Evolutionary conservation across 2,888 invertebrate genomes (phyloP), one percentile per base, ranked within the genome.

Genomic region (Apodemia zela): DNA sequence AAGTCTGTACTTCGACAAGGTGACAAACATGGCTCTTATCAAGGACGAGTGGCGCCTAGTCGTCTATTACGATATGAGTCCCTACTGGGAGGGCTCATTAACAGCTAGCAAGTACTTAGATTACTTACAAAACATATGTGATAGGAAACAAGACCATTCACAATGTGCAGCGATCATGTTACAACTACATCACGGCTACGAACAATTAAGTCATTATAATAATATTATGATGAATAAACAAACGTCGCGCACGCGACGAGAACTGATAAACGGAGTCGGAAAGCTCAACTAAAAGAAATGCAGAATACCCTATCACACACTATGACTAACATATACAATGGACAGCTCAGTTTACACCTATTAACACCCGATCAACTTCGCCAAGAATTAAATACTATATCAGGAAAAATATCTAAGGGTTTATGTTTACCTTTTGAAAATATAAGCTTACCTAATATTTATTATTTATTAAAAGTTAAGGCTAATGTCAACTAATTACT

Each of bases 251-350:
- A 13, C 45, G 7, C 45, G 45, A 45, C 35, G 35, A 71, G 60
- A 65, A 65, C 35, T 71, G 51, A 66, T 71, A 63, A 68, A 69
- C 49, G 68, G 65, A 17, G 63, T 69, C 3, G 70, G 47, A 3
- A 49, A 49, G 13, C 42, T 35, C 59, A 64, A 35, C 59, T 63
- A 10, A 63, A 63, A 47, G 47, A 59, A 4, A 63, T 63, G 59
- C 59, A 60, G 21, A 21, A 59, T 47, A 58, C 21, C 45, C 35
- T 63, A 38, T 58, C 61, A 29, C 60, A 63, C 57, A 62, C 62
- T 25, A 45, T 58, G 45, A 62, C 63, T n/a, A 63, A 63, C 25
- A 63, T 63, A 7, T 63, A 63, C 57, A 63, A 60, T 25, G 60
- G 63, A 13, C 63, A 64, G 15, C 21, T 61, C 45, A 21, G 21